Percentiles rank a stretch among this genome's conserved stretches.
These are phyloP conservation scores for Pseudanteris insignis DNA, from an alignment of 2,888 invertebrate genomes.

Conservation along the genomic window DNA sequence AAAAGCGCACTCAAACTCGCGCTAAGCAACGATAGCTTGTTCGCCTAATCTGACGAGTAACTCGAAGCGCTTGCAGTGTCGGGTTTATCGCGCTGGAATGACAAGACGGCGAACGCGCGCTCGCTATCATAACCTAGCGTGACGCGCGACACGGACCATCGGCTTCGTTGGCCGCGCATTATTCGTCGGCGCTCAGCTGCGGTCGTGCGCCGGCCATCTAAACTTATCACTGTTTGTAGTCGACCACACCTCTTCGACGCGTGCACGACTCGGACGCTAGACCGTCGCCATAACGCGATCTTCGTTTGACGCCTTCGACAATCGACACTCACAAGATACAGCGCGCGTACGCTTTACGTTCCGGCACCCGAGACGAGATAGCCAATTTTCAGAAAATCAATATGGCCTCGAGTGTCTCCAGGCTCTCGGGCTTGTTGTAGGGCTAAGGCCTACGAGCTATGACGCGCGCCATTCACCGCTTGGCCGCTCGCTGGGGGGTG, in stretches of 20 bases:
- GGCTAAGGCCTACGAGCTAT: background rate
- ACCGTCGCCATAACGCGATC: slow-evolving; percentile 11
- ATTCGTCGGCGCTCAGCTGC: slow-evolving; percentile 4
- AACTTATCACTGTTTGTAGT: background rate
- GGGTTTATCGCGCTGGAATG: slow-evolving; percentile 14
- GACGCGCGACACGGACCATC: slow-evolving; percentile 10
- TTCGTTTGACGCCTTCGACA: background rate
- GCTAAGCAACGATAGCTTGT: background rate
- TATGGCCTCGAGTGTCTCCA: slow-evolving; percentile 24
- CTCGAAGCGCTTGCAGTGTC: background rate
- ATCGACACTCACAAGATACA: background rate
- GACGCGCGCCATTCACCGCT: too few relatives aligned
- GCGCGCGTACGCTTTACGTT: background rate
- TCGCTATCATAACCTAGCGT: slow-evolving; percentile 22
- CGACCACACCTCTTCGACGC: background rate
- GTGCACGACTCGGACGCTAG: background rate
- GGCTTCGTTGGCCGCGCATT: slow-evolving; percentile 13
- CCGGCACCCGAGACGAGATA: slow-evolving; percentile 9
- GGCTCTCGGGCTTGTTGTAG: too few relatives aligned
- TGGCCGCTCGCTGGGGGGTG: too few relatives aligned
- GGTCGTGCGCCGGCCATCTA: background rate
- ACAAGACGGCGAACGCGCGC: slow-evolving; percentile 10
- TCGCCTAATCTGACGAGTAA: background rate
- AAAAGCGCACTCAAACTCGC: too few relatives aligned
- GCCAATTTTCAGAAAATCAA: slow-evolving; percentile 28